Evolutionary conservation across 2,113 vertebrate species (phyloP), one percentile per base, ranked within the genome.

Genomic region (Austrofundulus limnaeus): DNA sequence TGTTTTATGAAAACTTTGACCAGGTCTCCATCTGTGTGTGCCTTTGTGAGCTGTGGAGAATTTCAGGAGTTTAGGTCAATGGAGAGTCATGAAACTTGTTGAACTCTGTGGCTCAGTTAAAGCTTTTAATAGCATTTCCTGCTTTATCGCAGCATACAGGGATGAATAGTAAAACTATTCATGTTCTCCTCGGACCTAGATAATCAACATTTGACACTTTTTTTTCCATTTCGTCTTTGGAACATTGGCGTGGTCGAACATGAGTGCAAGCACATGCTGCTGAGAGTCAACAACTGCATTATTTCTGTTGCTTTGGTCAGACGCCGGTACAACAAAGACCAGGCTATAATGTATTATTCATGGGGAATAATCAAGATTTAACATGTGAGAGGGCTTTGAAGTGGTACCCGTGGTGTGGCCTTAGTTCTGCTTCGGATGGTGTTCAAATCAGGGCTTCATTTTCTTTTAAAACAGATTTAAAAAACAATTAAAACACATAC

Each of bases 301-400:
- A 78, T 79, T 73, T 73, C 55, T 28, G 70, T 54, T 60, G 81
- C 85, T 86, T 84, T 87, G 85, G 88, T 88, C 80, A 80, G 80
- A 45, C 24, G 80, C 78, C 83, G 82, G 77, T 55, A 16, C 7
- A 28, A n/a, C 70, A 25, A 46, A 79, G 66, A 68, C 52, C 60
- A 5, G 66, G 23, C 66, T 81, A 11, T 82, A 46, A 87, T 90
- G 84, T 85, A 78, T 87, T 86, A 87, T 90, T 87, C 82, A 90
- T 88, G 68, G 47, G 1, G 24, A 76, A 85, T 77, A 85, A 86
- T 85, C 80, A 80, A 75, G 80, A 80, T 78, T 88, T 85, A 79
- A 85, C 84, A 85, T 86, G 60, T 73, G 73, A 83, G 74, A 79
- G 85, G 56, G 61, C 76, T 85, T 82, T 88, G 80, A 87, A 89